Base-by-base conservation (phyloP, 2,888 invertebrate genomes). In the Troglohyphantes excavatus region DNA sequence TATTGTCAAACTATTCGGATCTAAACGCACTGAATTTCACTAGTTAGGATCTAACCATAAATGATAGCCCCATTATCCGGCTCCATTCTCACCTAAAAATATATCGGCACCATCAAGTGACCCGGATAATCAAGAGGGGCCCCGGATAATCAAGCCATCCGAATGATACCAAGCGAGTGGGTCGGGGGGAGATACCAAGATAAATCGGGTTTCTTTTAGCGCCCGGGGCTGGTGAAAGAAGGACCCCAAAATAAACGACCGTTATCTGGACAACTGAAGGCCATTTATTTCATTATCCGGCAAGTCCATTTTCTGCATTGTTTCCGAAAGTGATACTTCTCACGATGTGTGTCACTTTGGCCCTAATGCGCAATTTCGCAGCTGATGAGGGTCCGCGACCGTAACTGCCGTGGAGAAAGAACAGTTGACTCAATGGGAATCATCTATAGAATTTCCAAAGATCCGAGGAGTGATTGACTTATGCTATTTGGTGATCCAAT, bases 241-340 rank as follows among this genome's bases (percentile, higher is more conserved):
- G 43, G 81, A 65, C 87, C 29, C 27, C 70, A 72, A 68, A 88
- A 88, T 88, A 73, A 81, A 88, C 75, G 87, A 81, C 87, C 67
- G 73, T 88, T 88, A 88, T 88, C 87, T 82, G 67, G 81, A 81
- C 79, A 79, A 81, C 46, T 6, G 39, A 9, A 19, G 59, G 33
- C 59, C 81, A 88, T 88, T 88, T 88, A 86, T 86, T 86, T 86
- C 86, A 86, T 86, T 86, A 88, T 88, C 87, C 68, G 72, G 27
- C 61, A 61, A 65, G 39, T 39, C 79, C 81, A 81, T 81, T 81
- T 67, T 72, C 81, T 63, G 65, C 81, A 65, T 79, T 73, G 72
- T 79, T 87, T 72, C 65, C 61, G 53, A 61, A 72, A 61, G 82
- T 33, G 82, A 82, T 70, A 72, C 61, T 70, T 33, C 33, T 17